Evolutionary conservation across 1,140 invertebrate species (phyloP).

Genomic region (Platorchestia sp.): DNA sequence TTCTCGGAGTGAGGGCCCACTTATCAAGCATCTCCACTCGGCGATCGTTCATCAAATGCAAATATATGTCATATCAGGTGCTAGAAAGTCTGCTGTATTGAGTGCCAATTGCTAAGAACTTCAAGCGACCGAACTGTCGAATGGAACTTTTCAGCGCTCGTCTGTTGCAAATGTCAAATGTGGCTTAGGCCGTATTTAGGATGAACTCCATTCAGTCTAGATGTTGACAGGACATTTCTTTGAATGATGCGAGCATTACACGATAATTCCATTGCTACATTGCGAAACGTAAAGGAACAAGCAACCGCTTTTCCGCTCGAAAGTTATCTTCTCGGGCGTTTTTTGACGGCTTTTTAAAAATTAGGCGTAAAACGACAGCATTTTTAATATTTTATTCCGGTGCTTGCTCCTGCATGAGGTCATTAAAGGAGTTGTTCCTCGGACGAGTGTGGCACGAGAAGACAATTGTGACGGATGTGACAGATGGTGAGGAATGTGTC

Average conservation of each 20-base stretch:
- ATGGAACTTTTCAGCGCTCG: not conserved
- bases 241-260: not conserved
- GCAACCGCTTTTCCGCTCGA: not conserved
- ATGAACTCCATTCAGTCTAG: not conserved
- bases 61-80: conserved; percentile 40
- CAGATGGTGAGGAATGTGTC: conserved; percentile 24
- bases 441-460: not conserved
- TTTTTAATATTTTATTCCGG: not conserved
- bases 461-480: conserved; percentile 35
- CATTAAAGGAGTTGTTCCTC: conserved; percentile 22
- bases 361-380: not conserved
- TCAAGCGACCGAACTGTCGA: not conserved
- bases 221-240: not conserved
- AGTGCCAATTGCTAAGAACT: not conserved
- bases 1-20: not conserved
- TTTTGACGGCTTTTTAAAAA: not conserved
- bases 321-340: not conserved
- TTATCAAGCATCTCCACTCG: conserved; percentile 29
- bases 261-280: not conserved
- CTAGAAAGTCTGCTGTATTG: conserved; percentile 6
- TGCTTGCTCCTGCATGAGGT: not conserved
- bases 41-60: conserved; percentile 47
- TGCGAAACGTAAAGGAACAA: not conserved
- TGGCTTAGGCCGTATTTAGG: not conserved
- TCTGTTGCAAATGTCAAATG: not conserved